Conservation (phyloP, 2,888 invertebrate species). For the Netelia melanura region DNA sequence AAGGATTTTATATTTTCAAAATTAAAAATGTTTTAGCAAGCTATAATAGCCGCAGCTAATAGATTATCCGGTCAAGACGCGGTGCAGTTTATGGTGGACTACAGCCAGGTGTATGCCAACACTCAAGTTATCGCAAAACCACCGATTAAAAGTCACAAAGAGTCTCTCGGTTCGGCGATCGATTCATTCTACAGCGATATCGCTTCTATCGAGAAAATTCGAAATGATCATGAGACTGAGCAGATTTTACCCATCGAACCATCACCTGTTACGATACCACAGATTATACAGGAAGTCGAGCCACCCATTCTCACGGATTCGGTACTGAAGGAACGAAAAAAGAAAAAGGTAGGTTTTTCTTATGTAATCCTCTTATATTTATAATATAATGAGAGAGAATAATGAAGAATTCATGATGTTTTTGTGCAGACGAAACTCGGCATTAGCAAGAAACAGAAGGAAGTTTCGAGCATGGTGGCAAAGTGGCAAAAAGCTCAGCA, state of each 20-base stretch:
- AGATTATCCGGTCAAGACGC: slow-evolving; percentile 79
- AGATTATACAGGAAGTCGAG: slow-evolving; percentile 72
- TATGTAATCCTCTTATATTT: not conserved
- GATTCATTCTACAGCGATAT: slow-evolving; percentile 88
- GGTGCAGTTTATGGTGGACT: slow-evolving; percentile 81
- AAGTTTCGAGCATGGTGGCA: slow-evolving; percentile 89
- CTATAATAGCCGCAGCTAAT: slow-evolving; percentile 80
- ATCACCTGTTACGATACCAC: slow-evolving; percentile 53
- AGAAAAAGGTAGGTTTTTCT: slow-evolving; percentile 80
- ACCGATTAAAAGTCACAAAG: slow-evolving; percentile 80
- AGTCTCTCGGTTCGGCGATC: slow-evolving; percentile 85
- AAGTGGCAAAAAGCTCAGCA: slow-evolving; percentile 91
- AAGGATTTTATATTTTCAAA: not conserved
- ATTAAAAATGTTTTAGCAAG: slow-evolving; percentile 73
- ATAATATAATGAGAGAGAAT: not conserved
- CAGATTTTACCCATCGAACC: slow-evolving; percentile 63
- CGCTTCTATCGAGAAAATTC: slow-evolving; percentile 85
- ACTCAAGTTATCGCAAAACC: slow-evolving; percentile 83
- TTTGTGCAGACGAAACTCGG: slow-evolving; percentile 86
- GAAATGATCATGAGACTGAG: slow-evolving; percentile 75
- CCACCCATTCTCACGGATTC: slow-evolving; percentile 70
- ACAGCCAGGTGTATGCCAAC: slow-evolving; percentile 80
- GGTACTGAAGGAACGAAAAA: slow-evolving; percentile 84
- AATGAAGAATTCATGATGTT: not conserved
- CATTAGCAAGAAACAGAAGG: slow-evolving; percentile 89